Evolutionary conservation across 2,113 vertebrate species (phyloP), one percentile per base, ranked within the genome.

Genomic region (Trichomycterus rosablanca): DNA sequence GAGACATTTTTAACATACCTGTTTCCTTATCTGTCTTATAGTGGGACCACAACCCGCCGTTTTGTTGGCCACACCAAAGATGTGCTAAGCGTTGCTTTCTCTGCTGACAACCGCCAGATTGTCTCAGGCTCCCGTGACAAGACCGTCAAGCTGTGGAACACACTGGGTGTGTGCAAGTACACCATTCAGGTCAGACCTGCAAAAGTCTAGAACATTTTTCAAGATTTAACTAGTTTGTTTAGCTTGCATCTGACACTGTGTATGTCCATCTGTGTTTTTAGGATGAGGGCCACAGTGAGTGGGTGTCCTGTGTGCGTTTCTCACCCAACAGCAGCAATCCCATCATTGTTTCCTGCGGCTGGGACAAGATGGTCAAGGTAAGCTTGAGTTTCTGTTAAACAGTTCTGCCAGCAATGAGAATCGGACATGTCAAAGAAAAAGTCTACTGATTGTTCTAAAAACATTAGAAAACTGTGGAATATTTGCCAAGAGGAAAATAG

Each of bases 311-410:
- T 0, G 95, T 97, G 12, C 89, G 95, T 8, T 98, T 98, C 80
- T 97, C 95, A 1, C 94, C 95, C 24, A 97, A 97, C 82, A 97
- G 94, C 90, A 97, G 91, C 84, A 98, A 98, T 77, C 94, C 95
- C 71, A 97, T 97, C 80, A 98, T 97, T 2, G 95, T 97, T n/a
- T 97, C 95, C 70, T 97, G 94, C 0, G 93, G 94, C 49, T 98
- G 95, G 94, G 95, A 97, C 80, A 97, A 93, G 71, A 82, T 96
- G 84, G 95, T 98, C 42, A 98, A 98, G 91, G 95, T 95, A 70
- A 22, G 64, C 2, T 30, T 30, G n/a, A n/a, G n/a, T n/a, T n/a
- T n/a, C n/a, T n/a, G n/a, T n/a, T n/a, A n/a, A n/a, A n/a, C n/a
- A n/a, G n/a, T n/a, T n/a, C n/a, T n/a, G n/a, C n/a, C n/a, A n/a